These are phyloP conservation scores for Troilus luridus DNA, from an alignment of 2,888 invertebrate genomes.

Conservation along the genomic window DNA sequence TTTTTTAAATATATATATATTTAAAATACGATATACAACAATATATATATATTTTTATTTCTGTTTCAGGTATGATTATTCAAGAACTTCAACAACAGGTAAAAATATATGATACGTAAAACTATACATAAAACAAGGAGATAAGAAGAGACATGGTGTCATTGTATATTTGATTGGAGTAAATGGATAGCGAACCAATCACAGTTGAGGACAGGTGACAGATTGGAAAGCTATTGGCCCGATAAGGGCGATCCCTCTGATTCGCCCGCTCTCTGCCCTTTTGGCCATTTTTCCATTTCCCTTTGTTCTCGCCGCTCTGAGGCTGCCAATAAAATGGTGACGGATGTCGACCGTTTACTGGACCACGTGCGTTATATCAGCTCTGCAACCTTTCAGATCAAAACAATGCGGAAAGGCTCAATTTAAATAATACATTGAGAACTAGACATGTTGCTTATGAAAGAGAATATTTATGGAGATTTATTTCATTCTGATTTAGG, in stretches of 20 bases:
- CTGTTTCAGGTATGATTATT: no score
- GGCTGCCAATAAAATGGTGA: not conserved
- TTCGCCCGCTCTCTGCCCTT: not conserved
- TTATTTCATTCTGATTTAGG: not conserved
- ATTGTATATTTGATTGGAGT: not conserved
- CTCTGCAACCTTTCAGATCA: not conserved
- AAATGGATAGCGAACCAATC: not conserved
- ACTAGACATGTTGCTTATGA: not conserved
- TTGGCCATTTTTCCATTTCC: not conserved
- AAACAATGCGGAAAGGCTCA: not conserved
- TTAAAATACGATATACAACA: no score
- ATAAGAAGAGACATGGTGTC: not conserved
- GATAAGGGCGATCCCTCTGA: not conserved
- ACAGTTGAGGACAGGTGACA: not conserved
- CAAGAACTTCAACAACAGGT: no score
- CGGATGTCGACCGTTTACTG: not conserved
- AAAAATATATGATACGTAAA: not conserved
- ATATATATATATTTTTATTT: no score
- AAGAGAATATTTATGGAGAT: not conserved
- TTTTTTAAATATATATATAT: no score
- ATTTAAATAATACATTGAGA: not conserved
- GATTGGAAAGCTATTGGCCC: not conserved
- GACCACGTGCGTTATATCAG: not conserved
- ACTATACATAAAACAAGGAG: not conserved
- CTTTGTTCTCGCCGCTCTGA: not conserved